Conservation (phyloP, 2,797 vertebrate species). For the Spea hammondii region DNA sequence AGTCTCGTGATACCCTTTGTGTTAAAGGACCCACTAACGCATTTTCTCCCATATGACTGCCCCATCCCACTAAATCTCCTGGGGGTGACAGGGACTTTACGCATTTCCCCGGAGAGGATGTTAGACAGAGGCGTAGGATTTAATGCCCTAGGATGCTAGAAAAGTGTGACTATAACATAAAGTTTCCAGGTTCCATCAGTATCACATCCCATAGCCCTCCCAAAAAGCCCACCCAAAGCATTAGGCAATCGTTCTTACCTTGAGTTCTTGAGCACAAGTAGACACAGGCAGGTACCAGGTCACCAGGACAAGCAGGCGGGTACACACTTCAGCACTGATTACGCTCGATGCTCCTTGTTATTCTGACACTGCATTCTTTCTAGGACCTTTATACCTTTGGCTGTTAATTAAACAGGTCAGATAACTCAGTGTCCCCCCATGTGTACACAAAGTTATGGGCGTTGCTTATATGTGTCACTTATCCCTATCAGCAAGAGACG, state of each 20-base stretch:
- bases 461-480: slow-evolving; percentile 19
- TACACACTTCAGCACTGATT: slow-evolving; percentile 17
- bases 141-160: neutral
- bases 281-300: neutral
- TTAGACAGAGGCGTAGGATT: neutral
- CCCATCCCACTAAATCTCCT: slow-evolving; percentile 13
- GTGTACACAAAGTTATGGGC: slow-evolving; percentile 38
- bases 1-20: neutral
- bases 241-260: slow-evolving; percentile 1
- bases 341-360: slow-evolving; percentile 12
- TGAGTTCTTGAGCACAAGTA: neutral
- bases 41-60: neutral
- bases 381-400: slow-evolving; percentile 49
- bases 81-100: slow-evolving; percentile 20
- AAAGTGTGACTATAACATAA: slow-evolving; percentile 4
- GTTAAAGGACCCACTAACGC: neutral
- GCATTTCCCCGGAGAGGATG: neutral
- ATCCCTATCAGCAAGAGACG: slow-evolving; percentile 6
- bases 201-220: neutral
- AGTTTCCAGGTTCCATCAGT: neutral
- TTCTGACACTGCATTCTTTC: slow-evolving; percentile 33
- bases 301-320: slow-evolving; percentile 3
- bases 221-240: neutral
- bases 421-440: slow-evolving; percentile 37
- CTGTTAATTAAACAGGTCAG: slow-evolving; percentile 48